Conservation (phyloP, 2,888 invertebrate genomes). For the Myathropa florea region DNA sequence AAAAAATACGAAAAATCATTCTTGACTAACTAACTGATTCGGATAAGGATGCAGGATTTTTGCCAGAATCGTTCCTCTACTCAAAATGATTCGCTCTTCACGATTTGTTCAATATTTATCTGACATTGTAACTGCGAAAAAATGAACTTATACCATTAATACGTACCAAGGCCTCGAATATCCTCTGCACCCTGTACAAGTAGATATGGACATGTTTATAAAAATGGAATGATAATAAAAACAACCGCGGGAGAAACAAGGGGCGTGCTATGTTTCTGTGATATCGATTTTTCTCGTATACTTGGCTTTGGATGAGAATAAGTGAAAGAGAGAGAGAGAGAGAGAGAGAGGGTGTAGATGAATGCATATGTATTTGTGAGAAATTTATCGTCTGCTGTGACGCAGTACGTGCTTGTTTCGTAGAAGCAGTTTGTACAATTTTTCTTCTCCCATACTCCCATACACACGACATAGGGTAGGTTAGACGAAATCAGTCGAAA, state of each 20-base stretch:
- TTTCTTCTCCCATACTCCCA: not conserved
- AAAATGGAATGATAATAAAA: not conserved
- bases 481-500: not conserved
- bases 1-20: no score
- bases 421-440: slow-evolving; percentile 1
- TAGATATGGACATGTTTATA: not conserved
- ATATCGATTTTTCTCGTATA: slow-evolving; percentile 33
- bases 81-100: no score
- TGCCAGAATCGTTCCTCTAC: no score
- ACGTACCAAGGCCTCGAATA: not conserved
- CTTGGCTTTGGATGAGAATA: not conserved
- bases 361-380: not conserved
- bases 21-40: no score
- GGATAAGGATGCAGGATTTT: no score
- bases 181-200: not conserved
- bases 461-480: slow-evolving; percentile 17
- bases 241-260: not conserved
- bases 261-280: not conserved
- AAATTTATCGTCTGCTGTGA: slow-evolving; percentile 12
- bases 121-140: no score
- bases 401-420: slow-evolving; percentile 49
- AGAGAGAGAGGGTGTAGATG: not conserved
- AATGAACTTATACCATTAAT: no score
- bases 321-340: not conserved
- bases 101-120: no score